Base-by-base conservation (phyloP, 2,797 vertebrate genomes). In the Aldrovandia affinis region DNA sequence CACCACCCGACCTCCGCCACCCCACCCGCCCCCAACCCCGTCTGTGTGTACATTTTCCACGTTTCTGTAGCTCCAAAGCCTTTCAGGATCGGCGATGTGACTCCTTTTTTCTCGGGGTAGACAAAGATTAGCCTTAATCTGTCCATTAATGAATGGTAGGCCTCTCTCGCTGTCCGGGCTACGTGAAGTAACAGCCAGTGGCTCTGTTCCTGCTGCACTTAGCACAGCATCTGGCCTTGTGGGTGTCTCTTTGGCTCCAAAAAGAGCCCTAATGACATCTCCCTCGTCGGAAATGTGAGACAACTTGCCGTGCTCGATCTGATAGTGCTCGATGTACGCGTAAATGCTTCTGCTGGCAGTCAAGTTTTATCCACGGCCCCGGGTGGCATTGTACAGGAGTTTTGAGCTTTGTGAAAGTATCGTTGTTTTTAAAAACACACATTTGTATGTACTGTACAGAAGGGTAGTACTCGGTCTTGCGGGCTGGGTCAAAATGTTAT, bases 51-150 rank as follows among this genome's bases (percentile, higher is more conserved):
- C 36, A 79, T 65, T 79, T 75, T 78, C 78, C 81, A 82, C 33
- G 57, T 79, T 78, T 85, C 33, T 77, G 52, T 18, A 25, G 65
- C 82, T 36, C 33, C 33, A 8, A 75, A 86, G 15, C 54, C 85
- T 79, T 44, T 55, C 81, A 50, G 78, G 81, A 83, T 70, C 77
- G 44, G 80, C 47, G 82, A 81, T 36, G 80, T 75, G 77, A 84
- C 81, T 73, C 54, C 39, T 86, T 81, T 83, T 30, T 65, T 52
- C 25, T 50, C 33, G 44, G 82, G 78, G 70, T 75, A 77, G 78
- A 63, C 33, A 82, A 54, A 86, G 82, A 86, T 86, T 84, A 87
- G 81, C 33, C 2, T 42, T 85, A 86, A 86, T 85, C 86, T 87
- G 63, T 15, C 84, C 80, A 79, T 82, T 87, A 87, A 85, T 82